Percentiles rank a stretch among this genome's conserved stretches.
Conservation (phyloP, 2,113 vertebrate species). For the Apodemus speciosus region DNA sequence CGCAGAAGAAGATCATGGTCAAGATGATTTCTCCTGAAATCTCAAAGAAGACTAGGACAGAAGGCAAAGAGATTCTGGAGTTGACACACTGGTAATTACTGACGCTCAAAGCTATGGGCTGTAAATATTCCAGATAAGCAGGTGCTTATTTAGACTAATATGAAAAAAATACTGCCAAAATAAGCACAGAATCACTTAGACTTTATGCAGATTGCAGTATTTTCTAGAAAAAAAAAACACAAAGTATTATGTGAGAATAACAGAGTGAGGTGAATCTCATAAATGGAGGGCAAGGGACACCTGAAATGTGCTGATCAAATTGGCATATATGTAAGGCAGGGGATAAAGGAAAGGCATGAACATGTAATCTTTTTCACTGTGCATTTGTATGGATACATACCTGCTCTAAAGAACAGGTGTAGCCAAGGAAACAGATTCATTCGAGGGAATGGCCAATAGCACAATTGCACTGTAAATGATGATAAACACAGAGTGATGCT, state of each 20-base stretch:
- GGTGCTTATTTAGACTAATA: not conserved
- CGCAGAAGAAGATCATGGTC: not conserved
- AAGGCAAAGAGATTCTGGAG: not conserved
- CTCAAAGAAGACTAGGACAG: not conserved
- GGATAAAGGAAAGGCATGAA: not conserved
- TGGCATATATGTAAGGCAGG: not conserved
- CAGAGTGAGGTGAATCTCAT: not conserved
- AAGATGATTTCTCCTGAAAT: not conserved
- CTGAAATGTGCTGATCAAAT: not conserved
- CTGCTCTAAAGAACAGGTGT: not conserved
- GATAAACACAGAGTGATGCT: not conserved
- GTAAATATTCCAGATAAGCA: not conserved
- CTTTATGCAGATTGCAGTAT: not conserved
- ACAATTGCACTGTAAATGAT: not conserved
- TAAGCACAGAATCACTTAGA: not conserved
- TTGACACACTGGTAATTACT: not conserved
- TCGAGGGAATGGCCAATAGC: not conserved
- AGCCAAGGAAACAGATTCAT: not conserved
- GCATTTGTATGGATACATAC: not conserved
- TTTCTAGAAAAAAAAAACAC: constrained; percentile 11
- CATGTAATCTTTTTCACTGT: not conserved
- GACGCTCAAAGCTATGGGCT: not conserved
- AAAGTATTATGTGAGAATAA: not conserved
- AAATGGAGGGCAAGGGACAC: not conserved
- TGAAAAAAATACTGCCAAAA: not conserved